These are phyloP conservation scores for Drosophila mulleri DNA, from an alignment of 2,888 invertebrate genomes.

Conservation along the genomic window DNA sequence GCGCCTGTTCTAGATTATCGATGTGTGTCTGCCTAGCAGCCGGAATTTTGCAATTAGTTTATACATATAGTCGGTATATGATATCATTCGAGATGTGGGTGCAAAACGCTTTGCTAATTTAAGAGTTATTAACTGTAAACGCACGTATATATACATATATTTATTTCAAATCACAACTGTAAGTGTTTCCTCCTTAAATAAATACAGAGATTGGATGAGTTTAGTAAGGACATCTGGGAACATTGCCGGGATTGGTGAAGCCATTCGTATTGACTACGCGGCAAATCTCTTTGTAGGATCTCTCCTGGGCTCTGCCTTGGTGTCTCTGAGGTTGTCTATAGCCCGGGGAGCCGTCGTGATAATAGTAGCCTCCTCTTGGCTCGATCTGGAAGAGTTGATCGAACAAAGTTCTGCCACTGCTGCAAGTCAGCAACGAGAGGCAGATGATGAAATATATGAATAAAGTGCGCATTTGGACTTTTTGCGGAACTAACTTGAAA, in stretches of 20 bases:
- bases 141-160: slow-evolving; percentile 49
- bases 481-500: slow-evolving; percentile 18
- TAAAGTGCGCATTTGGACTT: slow-evolving; percentile 12
- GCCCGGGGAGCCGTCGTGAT: slow-evolving; percentile 13
- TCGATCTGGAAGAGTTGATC: slow-evolving; percentile 47
- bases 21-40: neutral
- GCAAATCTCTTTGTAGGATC: slow-evolving; percentile 77
- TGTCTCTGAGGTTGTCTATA: slow-evolving; percentile 18
- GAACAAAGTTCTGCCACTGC: slow-evolving; percentile 21
- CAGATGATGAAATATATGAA: slow-evolving; percentile 16
- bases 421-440: neutral
- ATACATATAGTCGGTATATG: slow-evolving; percentile 19
- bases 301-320: slow-evolving; percentile 23
- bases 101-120: slow-evolving; percentile 46
- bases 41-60: neutral
- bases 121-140: slow-evolving; percentile 37
- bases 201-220: slow-evolving; percentile 5
- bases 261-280: slow-evolving; percentile 75
- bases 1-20: slow-evolving; percentile 89
- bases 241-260: slow-evolving; percentile 73
- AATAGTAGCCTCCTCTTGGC: slow-evolving; percentile 38
- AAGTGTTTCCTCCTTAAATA: neutral
- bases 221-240: slow-evolving; percentile 75
- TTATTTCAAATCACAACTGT: slow-evolving; percentile 34
- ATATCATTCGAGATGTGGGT: slow-evolving; percentile 25